Conservation (phyloP, 2,113 vertebrate genomes). For the Catagonus wagneri region DNA sequence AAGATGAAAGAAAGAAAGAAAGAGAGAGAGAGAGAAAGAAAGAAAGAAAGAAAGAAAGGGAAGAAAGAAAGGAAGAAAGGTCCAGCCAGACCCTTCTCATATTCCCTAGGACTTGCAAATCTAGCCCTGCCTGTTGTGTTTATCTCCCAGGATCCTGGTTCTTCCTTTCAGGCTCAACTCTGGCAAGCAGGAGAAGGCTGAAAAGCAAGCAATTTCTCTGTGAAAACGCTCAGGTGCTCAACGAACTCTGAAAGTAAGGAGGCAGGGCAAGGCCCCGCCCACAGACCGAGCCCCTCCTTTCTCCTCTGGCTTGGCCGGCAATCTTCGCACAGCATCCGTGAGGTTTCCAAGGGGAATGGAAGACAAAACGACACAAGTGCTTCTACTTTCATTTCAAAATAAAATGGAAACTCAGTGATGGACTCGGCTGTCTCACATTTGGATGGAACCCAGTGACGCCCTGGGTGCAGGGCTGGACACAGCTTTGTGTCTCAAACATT, state of each 20-base stretch:
- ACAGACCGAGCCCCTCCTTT: neutral
- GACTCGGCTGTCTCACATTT: neutral
- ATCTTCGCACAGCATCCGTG: neutral
- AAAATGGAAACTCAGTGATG: neutral
- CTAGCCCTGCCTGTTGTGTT: neutral
- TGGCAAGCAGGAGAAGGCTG: neutral
- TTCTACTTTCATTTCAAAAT: neutral
- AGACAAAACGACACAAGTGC: neutral
- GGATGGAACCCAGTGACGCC: neutral
- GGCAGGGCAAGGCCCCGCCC: too few species aligned
- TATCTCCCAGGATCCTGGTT: neutral
- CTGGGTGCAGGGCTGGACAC: neutral
- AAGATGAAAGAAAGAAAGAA: too few species aligned
- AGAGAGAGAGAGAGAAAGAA: too few species aligned
- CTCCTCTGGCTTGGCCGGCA: neutral
- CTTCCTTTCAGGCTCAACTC: neutral
- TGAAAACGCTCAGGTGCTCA: neutral
- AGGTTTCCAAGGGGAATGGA: neutral
- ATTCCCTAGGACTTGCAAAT: neutral
- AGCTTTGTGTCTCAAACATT: neutral
- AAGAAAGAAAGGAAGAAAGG: too few species aligned
- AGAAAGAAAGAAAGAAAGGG: too few species aligned
- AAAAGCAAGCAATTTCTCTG: constrained; percentile 18
- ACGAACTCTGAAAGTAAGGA: neutral
- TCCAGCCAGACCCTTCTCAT: neutral